Evolutionary conservation across 2,113 vertebrate genomes (phyloP), one percentile per base, ranked within the genome.

Genomic region (Felis chaus): DNA sequence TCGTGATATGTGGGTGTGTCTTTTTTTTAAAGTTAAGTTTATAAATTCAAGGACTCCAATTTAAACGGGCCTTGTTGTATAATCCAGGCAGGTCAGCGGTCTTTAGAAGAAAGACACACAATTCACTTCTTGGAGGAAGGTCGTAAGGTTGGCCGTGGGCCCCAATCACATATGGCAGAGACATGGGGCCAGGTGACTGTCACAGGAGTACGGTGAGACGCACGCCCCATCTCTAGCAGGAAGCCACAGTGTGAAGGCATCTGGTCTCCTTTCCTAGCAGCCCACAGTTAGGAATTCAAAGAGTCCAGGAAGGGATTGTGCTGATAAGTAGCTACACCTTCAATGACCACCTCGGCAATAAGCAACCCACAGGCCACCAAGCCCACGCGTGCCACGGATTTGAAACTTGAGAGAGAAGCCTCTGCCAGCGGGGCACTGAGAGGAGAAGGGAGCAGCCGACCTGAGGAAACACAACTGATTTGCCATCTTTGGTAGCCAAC

Each of bases 161-260:
- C 41, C 12, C 29, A 14, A 31, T 31, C 81, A 50, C 73, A 5
- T 16, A 13, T 14, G 31, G 39, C 31, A 23, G 69, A 66, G 73
- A 69, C 33, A 2, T 19, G 39, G 55, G 27, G n/a, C 53, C 82
- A 53, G 65, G 21, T 0, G 33, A 27, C 7, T 8, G 25, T 63
- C 82, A 74, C 45, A 45, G 83, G 82, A 80, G 76, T 2, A 0
- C 18, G 36, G 16, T 41, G 16, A 29, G 71, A 25, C 0, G 3
- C 16, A 27, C 0, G 2, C 8, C 61, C 36, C 1, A 0, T 29
- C 65, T 86, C 16, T 23, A 82, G 66, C 1, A 3, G 76, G n/a
- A n/a, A 81, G 29, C 65, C 76, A 57, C 55, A 5, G 11, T 18
- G 16, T 3, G n/a, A 79, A 66, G 55, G 65, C 13, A 36, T 53